Evolutionary conservation across 2,888 invertebrate species (phyloP), one percentile per base, ranked within the genome.

Genomic region (Oegoconia quadripuncta): DNA sequence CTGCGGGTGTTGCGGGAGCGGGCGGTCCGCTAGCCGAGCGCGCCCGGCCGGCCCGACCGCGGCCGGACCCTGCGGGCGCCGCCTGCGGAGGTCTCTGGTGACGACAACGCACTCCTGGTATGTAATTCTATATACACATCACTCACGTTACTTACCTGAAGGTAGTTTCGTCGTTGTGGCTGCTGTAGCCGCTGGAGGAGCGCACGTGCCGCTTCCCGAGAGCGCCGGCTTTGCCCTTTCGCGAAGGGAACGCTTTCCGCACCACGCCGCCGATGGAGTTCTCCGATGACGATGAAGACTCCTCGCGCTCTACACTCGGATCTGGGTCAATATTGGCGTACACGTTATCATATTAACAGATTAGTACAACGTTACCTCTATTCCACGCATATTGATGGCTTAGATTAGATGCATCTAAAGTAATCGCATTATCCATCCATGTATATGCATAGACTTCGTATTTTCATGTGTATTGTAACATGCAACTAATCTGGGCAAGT

Each of bases 151-250:
- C 11, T 20, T 27, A 93, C 93, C 92, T 93, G 89, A 95, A 95
- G 38, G 94, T 94, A 44, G 94, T 95, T 76, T 95, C 95, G 76
- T 95, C 94, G 73, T 93, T 94, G 79, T 94, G 94, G 79, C 93
- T 93, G 54, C 93, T 93, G 73, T 94, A 95, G 29, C 94, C 94
- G 72, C 93, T 93, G 58, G 93, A 93, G 53, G 93, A 93, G 48
- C 94, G 89, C 44, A 94, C 93, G 68, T 93, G 93, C 2, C 93
- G 77, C 73, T 94, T 93, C 55, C 89, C 90, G 46, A 91, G 89
- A 27, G 89, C 89, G 11, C 89, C 88, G 2, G 90, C 86, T 65
- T 94, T 94, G 56, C 90, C 90, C 63, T 91, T 91, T 12, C 93
- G 88, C 6, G 92, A 90, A 1, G 90, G 90, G 58, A 91, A 93